Base-by-base conservation (phyloP, 2,797 vertebrate species). In the Distichodus sexfasciatus region DNA sequence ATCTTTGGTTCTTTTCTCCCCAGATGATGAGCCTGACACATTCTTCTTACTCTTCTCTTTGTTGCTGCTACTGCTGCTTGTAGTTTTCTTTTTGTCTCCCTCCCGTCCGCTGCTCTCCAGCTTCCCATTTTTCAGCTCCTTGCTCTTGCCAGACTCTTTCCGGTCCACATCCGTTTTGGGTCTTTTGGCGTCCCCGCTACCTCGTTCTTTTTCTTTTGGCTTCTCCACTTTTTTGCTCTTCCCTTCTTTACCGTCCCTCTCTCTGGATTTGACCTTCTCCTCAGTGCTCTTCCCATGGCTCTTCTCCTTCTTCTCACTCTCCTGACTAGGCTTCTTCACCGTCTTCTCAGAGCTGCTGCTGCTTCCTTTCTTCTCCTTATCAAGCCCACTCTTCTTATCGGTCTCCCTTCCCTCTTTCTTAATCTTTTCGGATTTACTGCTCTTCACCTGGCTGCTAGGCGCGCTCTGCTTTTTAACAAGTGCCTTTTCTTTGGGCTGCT, bases 41-140 rank as follows among this genome's bases (percentile, higher is more conserved):
- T 14, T 74, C 26, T 79, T 83, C 80, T 88, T 91, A 1, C 71
- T 80, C 8, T 84, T 89, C 0, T 90, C 90, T 8, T 76, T 81
- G 0, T 55, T 60, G 0, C 55, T 35, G 0, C 1, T 33, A 68
- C 85, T 89, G 24, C 26, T 17, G 63, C 67, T 79, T 29, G 54
- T 76, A 0, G 60, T 41, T 26, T 44, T 79, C 77, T 86, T 93
- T 14, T 43, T 53, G 48, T 87, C 84, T 44, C 82, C 89, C 35
- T 83, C 85, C 64, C 63, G 80, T 59, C 71, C 76, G 35, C 64
- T 65, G 2, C 74, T 67, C 14, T 84, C 74, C 8, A 90, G 78
- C 72, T 89, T 87, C n/a, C 88, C 90, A 0, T 91, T 94, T 72
- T 86, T 92, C 53, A 80, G 71, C 1, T 86, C 65, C 62, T 83